Conservation (phyloP, 64 coral and sea anemone genomes). For the Montipora cactus region DNA sequence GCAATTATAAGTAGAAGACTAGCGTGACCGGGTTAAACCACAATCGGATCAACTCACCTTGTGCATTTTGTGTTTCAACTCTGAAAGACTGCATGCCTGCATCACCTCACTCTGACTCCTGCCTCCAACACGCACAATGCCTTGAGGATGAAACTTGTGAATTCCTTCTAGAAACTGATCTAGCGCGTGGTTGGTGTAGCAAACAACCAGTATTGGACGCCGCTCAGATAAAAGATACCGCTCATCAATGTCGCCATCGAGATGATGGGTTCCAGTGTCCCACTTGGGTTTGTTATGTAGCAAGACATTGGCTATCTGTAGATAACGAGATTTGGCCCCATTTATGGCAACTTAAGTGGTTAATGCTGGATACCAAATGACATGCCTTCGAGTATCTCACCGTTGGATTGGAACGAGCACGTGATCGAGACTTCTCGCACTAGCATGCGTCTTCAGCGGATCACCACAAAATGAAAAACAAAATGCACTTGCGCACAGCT, state of each 20-base stretch:
- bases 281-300: slow-evolving; percentile 84
- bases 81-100: slow-evolving; percentile 51
- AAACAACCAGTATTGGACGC: slow-evolving; percentile 84
- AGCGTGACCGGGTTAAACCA: not conserved
- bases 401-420: too few relatives aligned
- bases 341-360: not conserved
- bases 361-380: too few relatives aligned
- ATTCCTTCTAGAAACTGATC: slow-evolving; percentile 93
- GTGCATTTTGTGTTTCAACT: slow-evolving; percentile 69
- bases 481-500: too few relatives aligned
- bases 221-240: not conserved
- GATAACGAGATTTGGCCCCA: not conserved
- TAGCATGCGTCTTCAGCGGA: too few relatives aligned
- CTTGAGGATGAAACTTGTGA: slow-evolving; percentile 62
- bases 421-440: too few relatives aligned
- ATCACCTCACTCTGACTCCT: slow-evolving; percentile 77
- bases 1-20: too few relatives aligned
- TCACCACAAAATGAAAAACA: too few relatives aligned
- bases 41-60: slow-evolving; percentile 19
- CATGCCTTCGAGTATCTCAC: too few relatives aligned
- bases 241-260: not conserved
- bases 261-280: slow-evolving; percentile 72
- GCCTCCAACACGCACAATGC: slow-evolving; percentile 76
- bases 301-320: slow-evolving; percentile 82
- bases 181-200: slow-evolving; percentile 89